Percentiles rank a stretch among this genome's conserved stretches.
phyloP scores from a whole-genome alignment of 2,888 invertebrate genomes.

The Tribolium freemani region DNA sequence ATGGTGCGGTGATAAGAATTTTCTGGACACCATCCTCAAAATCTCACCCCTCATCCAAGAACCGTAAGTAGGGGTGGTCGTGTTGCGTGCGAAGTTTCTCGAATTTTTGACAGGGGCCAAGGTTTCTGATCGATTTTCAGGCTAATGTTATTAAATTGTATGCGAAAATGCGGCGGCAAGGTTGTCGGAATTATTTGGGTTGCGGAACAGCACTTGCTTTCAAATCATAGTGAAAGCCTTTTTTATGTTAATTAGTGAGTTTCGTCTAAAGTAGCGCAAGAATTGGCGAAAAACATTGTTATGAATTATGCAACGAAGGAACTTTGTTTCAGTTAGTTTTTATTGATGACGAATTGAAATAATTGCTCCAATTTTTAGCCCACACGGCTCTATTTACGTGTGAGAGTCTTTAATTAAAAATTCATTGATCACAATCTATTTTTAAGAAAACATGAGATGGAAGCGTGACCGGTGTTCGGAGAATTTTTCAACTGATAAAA shows the following conservation, averaged over 20 bases:
- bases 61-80: slow-evolving; percentile 77
- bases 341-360: not conserved
- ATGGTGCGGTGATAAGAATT: slow-evolving; percentile 82
- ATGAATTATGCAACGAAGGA: too few species aligned
- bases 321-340: not conserved
- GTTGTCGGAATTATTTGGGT: not conserved
- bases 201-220: not conserved
- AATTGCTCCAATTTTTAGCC: not conserved
- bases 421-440: not conserved
- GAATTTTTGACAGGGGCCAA: not conserved
- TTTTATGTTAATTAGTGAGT: not conserved
- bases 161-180: not conserved
- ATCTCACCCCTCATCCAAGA: slow-evolving; percentile 84
- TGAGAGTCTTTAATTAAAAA: too few species aligned
- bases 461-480: not conserved
- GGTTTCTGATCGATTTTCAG: not conserved
- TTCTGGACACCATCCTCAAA: slow-evolving; percentile 83
- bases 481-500: not conserved
- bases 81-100: not conserved
- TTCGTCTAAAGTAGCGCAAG: not conserved
- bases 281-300: too few species aligned
- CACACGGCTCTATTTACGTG: not conserved
- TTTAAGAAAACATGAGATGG: not conserved
- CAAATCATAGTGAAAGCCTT: not conserved
- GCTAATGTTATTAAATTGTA: not conserved